Evolutionary conservation across 1,140 invertebrate species (phyloP).

Genomic region (Bombus impatiens): DNA sequence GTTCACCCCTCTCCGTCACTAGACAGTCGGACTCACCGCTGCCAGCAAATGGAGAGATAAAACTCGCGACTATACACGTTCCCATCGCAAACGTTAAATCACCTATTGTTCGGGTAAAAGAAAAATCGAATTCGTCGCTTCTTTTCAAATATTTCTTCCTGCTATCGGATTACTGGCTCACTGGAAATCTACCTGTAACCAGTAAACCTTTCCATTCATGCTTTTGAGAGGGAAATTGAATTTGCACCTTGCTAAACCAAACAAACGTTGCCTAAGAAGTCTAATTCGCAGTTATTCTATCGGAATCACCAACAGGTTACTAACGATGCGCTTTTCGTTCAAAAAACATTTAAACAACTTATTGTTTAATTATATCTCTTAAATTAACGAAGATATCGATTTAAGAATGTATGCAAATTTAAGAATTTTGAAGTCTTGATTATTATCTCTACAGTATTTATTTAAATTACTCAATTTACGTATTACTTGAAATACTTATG

Average conservation of each 20-base stretch:
- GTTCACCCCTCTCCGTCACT: background rate
- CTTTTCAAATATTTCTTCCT: background rate
- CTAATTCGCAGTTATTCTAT: background rate
- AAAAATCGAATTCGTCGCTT: constrained; percentile 23
- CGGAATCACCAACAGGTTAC: no score
- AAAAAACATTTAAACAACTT: no score
- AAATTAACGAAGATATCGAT: no score
- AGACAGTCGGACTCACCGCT: background rate
- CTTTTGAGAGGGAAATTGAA: constrained; percentile 17
- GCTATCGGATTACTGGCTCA: background rate
- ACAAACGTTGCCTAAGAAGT: background rate
- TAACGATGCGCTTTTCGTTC: no score
- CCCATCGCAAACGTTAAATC: constrained; percentile 43
- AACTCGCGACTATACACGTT: constrained; percentile 25
- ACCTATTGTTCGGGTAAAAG: constrained; percentile 34
- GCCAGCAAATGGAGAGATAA: constrained; percentile 17
- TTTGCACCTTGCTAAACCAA: background rate
- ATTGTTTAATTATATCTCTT: no score
- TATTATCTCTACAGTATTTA: no score
- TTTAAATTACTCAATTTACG: no score
- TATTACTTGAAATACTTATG: no score
- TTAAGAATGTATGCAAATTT: no score
- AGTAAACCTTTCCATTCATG: background rate
- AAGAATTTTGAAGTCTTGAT: no score
- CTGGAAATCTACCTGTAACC: no score